These are phyloP conservation scores for Baccha elongata DNA, from an alignment of 2,888 invertebrate species.

Conservation along the genomic window DNA sequence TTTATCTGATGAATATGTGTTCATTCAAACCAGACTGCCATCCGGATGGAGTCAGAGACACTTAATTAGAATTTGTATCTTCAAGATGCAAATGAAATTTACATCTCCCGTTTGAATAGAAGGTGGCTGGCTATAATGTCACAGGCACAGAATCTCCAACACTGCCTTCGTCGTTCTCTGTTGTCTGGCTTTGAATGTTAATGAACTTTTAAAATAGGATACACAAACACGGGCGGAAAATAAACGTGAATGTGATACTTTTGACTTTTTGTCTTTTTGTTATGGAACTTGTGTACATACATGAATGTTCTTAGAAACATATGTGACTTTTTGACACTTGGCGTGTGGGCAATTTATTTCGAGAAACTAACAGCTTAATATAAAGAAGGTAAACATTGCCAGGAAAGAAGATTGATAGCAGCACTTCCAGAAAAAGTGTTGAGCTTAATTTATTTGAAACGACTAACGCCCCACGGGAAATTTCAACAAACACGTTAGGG, in stretches of 20 bases:
- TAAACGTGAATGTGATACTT: conserved; percentile 6
- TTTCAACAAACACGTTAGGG: no score
- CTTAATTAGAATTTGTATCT: conserved; percentile 45
- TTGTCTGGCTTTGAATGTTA: conserved; percentile 50
- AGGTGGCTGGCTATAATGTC: conserved; percentile 9
- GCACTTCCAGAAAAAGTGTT: no score
- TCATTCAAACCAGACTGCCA: conserved; percentile 9
- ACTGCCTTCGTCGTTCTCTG: conserved; percentile 5
- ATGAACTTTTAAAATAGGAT: conserved; percentile 50
- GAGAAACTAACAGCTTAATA: not conserved
- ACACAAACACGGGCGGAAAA: conserved; percentile 4
- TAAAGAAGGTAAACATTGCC: not conserved
- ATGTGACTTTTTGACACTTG: conserved; percentile 61
- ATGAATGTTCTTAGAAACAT: no score
- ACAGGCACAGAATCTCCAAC: not conserved
- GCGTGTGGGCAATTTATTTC: conserved; percentile 52
- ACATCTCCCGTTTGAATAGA: conserved; percentile 8
- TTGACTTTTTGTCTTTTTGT: not conserved
- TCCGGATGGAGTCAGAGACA: not conserved
- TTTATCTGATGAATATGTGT: not conserved
- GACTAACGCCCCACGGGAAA: no score
- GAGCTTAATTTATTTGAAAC: no score
- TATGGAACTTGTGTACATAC: not conserved
- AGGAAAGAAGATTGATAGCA: conserved; percentile 6
- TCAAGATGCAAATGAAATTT: conserved; percentile 45